phyloP scores from a whole-genome alignment of 2,113 vertebrate species.

The Hyla sarda region DNA sequence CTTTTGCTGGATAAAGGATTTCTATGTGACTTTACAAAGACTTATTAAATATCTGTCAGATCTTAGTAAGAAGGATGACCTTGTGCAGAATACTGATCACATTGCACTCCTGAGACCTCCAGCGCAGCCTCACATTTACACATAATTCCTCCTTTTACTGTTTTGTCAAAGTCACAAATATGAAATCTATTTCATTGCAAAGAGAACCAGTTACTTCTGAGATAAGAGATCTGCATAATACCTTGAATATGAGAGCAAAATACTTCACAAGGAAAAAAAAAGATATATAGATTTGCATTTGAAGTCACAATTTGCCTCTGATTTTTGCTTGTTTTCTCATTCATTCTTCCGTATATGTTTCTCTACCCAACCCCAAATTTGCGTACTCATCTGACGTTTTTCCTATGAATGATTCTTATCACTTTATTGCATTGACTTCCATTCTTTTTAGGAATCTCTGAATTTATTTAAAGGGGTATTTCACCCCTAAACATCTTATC shows the following conservation, averaged over 20 bases:
- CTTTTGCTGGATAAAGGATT: conserved; percentile 33
- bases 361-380: background rate
- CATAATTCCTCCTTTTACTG: conserved; percentile 4
- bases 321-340: background rate
- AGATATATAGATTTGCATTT: conserved; percentile 1
- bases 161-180: background rate
- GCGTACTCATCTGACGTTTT: background rate
- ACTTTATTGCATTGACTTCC: background rate
- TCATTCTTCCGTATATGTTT: background rate
- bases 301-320: background rate
- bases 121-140: background rate
- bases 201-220: background rate
- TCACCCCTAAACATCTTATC: no score
- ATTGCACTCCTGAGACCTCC: background rate
- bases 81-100: conserved; percentile 39
- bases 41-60: conserved; percentile 29
- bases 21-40: conserved; percentile 33
- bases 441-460: background rate
- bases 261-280: background rate
- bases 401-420: background rate
- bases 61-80: conserved; percentile 24
- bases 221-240: background rate
- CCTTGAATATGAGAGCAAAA: background rate
- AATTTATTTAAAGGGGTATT: background rate
- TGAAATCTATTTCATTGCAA: background rate